Base-by-base conservation (phyloP, 2,113 vertebrate species). In the Forbesichthys papilliferus region DNA sequence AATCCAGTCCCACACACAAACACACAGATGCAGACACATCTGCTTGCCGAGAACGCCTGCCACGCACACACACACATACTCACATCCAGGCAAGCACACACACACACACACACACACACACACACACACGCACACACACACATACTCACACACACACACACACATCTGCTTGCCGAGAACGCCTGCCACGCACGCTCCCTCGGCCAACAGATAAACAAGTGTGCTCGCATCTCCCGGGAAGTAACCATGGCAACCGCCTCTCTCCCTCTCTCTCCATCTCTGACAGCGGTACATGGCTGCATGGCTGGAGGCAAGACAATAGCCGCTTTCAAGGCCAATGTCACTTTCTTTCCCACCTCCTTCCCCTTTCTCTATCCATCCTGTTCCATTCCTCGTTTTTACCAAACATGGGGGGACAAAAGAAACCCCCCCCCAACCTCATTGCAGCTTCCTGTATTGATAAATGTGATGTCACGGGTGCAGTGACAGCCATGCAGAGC, bases 191-290 rank as follows among this genome's bases (percentile, higher is more conserved):
- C 87, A 83, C 78, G 73, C 88, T 86, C 86, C 75, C 84, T 75
- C 58, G 74, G 86, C 87, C 84, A 83, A 87, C 84, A 92, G 90
- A 93, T 92, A 92, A 93, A 93, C 92, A 93, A 92, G 89, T 85
- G 78, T 61, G 84, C 90, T 84, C 52, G 75, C 87, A 84, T 91
- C 91, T 89, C 89, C 71, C 68, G 77, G 86, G 87, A 88, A 68
- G 92, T 92, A 84, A 91, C 92, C 91, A 92, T 93, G 83, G 89
- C 80, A 92, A 93, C 92, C 83, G 75, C 88, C 77, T 85, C 83
- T 78, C 86, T 75, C 85, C 12, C 65, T 72, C 66, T 46, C 74
- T 72, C 80, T 58, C 69, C 67, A 74, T 61, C 68, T 76, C 77
- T 68, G 78, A 84, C 84, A 73, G 85, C 77, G 83, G 82, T 51